Percentiles rank a stretch among this genome's conserved stretches.
phyloP scores from a whole-genome alignment of 2,888 invertebrate genomes.

The Cataglyphis rosenhaueri region DNA sequence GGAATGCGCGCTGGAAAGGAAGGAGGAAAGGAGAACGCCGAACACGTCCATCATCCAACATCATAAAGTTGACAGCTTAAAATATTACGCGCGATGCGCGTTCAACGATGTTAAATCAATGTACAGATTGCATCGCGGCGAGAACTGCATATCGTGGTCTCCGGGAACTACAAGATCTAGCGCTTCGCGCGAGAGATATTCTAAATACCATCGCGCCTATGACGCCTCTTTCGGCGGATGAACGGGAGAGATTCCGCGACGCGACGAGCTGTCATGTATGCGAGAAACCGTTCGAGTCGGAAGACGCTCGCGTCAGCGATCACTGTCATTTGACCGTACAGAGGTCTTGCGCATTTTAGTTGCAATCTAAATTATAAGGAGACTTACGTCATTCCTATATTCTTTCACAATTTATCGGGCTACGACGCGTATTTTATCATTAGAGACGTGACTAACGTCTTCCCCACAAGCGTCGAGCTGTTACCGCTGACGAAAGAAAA shows the following conservation, averaged over 20 bases:
- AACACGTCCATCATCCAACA: not conserved
- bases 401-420: conserved; percentile 75
- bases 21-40: too few relatives aligned
- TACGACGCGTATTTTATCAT: conserved; percentile 75
- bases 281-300: not conserved
- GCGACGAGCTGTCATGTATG: too few relatives aligned
- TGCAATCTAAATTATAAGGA: too few relatives aligned
- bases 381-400: not conserved
- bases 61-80: not conserved
- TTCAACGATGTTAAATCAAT: not conserved
- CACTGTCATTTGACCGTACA: not conserved
- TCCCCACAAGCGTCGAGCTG: conserved; percentile 62
- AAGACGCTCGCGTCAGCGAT: not conserved
- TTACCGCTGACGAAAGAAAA: conserved; percentile 67
- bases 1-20: too few relatives aligned
- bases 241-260: too few relatives aligned
- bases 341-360: not conserved
- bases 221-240: not conserved
- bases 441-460: conserved; percentile 61
- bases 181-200: not conserved
- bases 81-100: not conserved
- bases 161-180: not conserved
- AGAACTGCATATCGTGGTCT: conserved; percentile 7
- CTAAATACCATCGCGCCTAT: not conserved
- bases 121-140: not conserved